Evolutionary conservation across 2,113 vertebrate species (phyloP).

Genomic region (Ameiurus melas): DNA sequence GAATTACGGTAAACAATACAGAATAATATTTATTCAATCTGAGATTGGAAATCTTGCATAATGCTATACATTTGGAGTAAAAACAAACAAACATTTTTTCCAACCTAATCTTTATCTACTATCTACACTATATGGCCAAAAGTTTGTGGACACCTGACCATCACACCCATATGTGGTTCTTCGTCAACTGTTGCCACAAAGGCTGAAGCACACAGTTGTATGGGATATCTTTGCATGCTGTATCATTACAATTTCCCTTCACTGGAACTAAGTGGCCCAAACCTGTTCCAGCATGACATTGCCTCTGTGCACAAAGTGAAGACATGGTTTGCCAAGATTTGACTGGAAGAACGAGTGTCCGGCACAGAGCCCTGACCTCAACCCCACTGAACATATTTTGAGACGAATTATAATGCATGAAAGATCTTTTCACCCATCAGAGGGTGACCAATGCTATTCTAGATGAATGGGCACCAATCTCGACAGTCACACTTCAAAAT

Average conservation of each 20-base stretch:
- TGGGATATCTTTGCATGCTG: background rate
- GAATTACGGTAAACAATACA: conserved; percentile 3
- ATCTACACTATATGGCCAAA: background rate
- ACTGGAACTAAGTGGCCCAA: background rate
- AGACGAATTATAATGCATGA: background rate
- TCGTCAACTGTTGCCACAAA: background rate
- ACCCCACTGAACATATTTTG: background rate
- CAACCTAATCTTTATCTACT: background rate
- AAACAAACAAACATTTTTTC: background rate
- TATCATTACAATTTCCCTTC: background rate
- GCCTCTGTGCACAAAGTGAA: background rate
- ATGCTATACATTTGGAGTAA: background rate
- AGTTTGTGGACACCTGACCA: background rate
- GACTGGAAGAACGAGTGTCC: background rate
- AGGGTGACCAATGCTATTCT: background rate
- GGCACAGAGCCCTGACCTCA: background rate
- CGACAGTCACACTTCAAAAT: background rate
- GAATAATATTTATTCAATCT: background rate
- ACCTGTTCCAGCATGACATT: background rate
- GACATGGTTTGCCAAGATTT: background rate
- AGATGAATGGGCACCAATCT: background rate
- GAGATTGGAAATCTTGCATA: background rate
- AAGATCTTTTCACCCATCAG: background rate
- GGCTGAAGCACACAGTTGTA: background rate
- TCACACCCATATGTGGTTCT: background rate